These are phyloP conservation scores for Hydrolagus colliei DNA, from an alignment of 2,797 vertebrate genomes.

Conservation along the genomic window DNA sequence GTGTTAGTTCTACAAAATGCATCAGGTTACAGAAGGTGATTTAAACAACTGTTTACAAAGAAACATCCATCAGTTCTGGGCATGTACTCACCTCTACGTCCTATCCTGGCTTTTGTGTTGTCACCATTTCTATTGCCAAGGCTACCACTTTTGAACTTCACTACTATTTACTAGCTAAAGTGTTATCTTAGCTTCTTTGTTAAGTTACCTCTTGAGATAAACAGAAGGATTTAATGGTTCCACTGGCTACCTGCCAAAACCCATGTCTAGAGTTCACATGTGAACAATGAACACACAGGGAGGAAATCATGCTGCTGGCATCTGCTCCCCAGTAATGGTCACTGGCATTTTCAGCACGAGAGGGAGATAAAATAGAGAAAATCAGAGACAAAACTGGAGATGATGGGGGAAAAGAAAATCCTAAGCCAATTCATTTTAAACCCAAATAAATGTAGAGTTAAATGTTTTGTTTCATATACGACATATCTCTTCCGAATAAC, in stretches of 20 bases:
- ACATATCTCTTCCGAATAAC: neutral
- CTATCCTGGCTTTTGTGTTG: neutral
- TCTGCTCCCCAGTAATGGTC: neutral
- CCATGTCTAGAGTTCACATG: too few relatives aligned
- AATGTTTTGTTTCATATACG: neutral
- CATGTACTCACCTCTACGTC: neutral
- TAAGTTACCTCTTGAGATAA: too few relatives aligned
- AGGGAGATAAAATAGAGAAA: neutral
- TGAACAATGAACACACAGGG: too few relatives aligned
- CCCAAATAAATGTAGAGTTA: too few relatives aligned
- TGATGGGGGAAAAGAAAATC: neutral
- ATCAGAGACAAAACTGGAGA: too few relatives aligned
- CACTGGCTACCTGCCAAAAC: too few relatives aligned
- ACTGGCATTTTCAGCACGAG: neutral
- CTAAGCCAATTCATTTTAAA: neutral
- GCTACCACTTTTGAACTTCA: neutral
- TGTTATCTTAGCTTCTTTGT: too few relatives aligned
- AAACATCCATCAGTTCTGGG: neutral
- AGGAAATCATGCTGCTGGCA: neutral
- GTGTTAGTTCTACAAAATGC: neutral
- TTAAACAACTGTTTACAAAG: neutral
- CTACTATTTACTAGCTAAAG: too few relatives aligned
- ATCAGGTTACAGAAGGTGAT: neutral
- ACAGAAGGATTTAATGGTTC: too few relatives aligned
- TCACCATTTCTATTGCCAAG: neutral